phyloP scores from a whole-genome alignment of 2,797 vertebrate genomes.

The Microcaecilia unicolor region DNA sequence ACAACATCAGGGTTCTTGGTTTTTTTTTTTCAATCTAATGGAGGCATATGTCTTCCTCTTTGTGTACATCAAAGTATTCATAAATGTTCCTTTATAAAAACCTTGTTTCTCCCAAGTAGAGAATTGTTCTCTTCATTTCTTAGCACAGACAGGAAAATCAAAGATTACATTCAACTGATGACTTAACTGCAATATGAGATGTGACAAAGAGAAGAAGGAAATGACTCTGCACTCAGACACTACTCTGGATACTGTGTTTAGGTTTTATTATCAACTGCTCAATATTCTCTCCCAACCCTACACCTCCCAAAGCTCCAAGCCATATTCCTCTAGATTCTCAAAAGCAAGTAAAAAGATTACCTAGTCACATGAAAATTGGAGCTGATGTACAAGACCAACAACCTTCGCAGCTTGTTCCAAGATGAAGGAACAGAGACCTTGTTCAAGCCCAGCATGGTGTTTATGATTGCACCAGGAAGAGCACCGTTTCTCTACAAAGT shows the following conservation, averaged over 20 bases:
- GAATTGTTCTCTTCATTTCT: conserved; percentile 43
- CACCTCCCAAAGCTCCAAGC: conserved; percentile 11
- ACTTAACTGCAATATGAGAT: conserved; percentile 47
- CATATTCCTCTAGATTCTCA: conserved; percentile 25
- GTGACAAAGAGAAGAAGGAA: conserved; percentile 36
- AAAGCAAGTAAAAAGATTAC: conserved; percentile 14
- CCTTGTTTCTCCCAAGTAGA: conserved; percentile 33
- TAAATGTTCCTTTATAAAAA: conserved; percentile 23
- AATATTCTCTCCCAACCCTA: conserved; percentile 11
- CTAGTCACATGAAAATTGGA: conserved; percentile 8
- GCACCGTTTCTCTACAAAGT: neutral
- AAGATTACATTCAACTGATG: conserved; percentile 30
- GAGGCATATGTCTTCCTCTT: conserved; percentile 7
- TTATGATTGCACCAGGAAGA: neutral
- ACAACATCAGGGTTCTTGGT: neutral
- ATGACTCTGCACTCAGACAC: conserved; percentile 21
- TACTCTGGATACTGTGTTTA: conserved; percentile 5
- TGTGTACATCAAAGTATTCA: conserved; percentile 1
- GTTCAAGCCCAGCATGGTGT: neutral
- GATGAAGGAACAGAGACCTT: neutral
- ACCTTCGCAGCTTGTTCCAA: neutral
- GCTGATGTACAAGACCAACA: neutral
- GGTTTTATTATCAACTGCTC: no score
- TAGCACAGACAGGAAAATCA: conserved; percentile 36
- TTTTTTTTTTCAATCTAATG: neutral